Evolutionary conservation across 2,797 vertebrate species (phyloP), one percentile per base, ranked within the genome.

Genomic region (Atherinosoma microstoma): DNA sequence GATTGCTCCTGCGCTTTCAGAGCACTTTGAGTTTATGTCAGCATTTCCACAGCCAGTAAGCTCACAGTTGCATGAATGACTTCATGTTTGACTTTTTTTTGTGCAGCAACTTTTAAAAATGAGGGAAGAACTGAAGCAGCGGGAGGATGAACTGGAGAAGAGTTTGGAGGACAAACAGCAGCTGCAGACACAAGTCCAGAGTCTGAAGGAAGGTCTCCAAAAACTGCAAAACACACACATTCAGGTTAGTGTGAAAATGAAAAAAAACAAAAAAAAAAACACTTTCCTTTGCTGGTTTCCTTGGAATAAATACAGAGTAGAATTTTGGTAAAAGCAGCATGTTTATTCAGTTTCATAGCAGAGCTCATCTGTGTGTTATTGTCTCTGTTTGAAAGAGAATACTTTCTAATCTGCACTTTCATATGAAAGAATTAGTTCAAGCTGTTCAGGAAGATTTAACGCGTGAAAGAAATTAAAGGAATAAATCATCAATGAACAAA

Each of bases 81-180:
- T 70, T 15, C 68, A 51, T 76, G 13, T 58, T 67, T 7, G 71
- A n/a, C 6, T 58, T 71, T 13, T 4, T 22, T 73, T 18, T 1
- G 85, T 89, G 9, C 90, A 99, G 97, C 97, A 98, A 94, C 95
- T 99, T 65, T 85, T 98, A 79, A 96, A 97, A 91, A 95, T 98
- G 79, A 96, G 97, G 70, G 97, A 98, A 2, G 97, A 99, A 58
- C 94, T 96, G 85, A 97, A 98, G 75, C 96, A 94, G 84, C 95
- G 95, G 82, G 96, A 98, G 73, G 89, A 87, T 3, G 97, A 99
- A 80, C 90, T 98, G 67, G 96, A 97, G 90, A 97, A 96, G 92
- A 93, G 94, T 82, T 87, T 91, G 64, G 96, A 98, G 71, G 97
- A 98, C 71, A 98, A 97, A 83, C 89, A 95, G 40, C 96, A 97